phyloP scores from a whole-genome alignment of 2,888 invertebrate species.

The Autographa gamma region DNA sequence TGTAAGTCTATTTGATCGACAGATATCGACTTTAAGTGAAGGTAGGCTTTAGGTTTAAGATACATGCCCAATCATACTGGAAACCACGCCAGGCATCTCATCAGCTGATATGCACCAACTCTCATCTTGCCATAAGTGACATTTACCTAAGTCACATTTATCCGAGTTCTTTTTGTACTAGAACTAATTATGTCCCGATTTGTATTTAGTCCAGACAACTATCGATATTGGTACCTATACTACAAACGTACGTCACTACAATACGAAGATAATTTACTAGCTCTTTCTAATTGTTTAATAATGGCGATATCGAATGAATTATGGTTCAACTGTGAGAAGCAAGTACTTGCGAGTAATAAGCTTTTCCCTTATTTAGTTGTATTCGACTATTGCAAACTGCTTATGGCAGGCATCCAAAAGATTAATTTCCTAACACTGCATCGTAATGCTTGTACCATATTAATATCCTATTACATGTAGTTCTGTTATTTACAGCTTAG shows the following conservation, averaged over 20 bases:
- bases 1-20: too few species aligned
- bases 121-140: too few species aligned
- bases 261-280: conserved; percentile 43
- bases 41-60: too few species aligned
- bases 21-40: too few species aligned
- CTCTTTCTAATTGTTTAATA: conserved; percentile 48
- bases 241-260: conserved; percentile 7
- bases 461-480: neutral
- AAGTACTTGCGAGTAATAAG: conserved; percentile 13
- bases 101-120: too few species aligned
- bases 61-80: too few species aligned
- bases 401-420: neutral
- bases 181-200: too few species aligned
- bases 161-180: too few species aligned
- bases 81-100: too few species aligned
- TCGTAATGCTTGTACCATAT: neutral
- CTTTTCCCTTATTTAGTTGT: conserved; percentile 25
- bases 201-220: conserved; percentile 10
- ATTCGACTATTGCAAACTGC: neutral
- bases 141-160: too few species aligned
- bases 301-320: conserved; percentile 39
- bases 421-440: neutral
- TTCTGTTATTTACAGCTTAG: too few species aligned
- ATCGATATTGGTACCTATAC: conserved; percentile 15
- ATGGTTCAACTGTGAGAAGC: conserved; percentile 35